Evolutionary conservation across 2,113 vertebrate genomes (phyloP).

Genomic region (Castor canadensis): DNA sequence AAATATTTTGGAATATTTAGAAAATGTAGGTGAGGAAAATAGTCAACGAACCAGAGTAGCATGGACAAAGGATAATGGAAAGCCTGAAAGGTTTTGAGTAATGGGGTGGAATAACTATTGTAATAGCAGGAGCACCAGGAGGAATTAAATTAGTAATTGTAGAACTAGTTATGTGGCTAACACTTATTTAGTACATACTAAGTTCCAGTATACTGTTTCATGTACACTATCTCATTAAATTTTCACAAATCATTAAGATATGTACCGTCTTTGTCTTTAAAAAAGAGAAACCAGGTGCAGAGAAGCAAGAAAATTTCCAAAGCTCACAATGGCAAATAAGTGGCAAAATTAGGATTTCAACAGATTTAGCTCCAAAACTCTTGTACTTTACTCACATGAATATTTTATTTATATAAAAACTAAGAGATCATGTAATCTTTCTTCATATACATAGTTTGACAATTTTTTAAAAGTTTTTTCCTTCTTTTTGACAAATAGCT

Average conservation of each 20-base stretch:
- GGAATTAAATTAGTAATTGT: neutral
- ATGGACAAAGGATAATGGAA: no score
- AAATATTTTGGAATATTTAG: neutral
- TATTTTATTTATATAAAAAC: slow-evolving; percentile 2
- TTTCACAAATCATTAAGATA: neutral
- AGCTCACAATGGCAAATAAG: neutral
- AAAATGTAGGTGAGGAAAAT: neutral
- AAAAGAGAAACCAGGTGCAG: neutral
- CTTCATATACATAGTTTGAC: neutral
- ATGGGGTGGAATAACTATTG: neutral
- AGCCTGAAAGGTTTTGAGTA: neutral
- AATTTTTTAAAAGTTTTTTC: neutral
- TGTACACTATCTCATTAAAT: neutral
- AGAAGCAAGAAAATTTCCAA: neutral
- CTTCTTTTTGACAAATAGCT: neutral
- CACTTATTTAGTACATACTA: neutral
- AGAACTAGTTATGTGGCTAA: neutral
- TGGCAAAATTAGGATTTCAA: neutral
- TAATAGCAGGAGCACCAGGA: neutral
- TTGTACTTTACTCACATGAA: neutral
- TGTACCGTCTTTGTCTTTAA: neutral
- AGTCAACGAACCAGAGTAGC: neutral
- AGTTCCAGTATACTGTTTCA: neutral
- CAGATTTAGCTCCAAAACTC: neutral
- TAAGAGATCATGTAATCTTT: neutral